Evolutionary conservation across 1,140 invertebrate species (phyloP).

Genomic region (Orussus abietinus): DNA sequence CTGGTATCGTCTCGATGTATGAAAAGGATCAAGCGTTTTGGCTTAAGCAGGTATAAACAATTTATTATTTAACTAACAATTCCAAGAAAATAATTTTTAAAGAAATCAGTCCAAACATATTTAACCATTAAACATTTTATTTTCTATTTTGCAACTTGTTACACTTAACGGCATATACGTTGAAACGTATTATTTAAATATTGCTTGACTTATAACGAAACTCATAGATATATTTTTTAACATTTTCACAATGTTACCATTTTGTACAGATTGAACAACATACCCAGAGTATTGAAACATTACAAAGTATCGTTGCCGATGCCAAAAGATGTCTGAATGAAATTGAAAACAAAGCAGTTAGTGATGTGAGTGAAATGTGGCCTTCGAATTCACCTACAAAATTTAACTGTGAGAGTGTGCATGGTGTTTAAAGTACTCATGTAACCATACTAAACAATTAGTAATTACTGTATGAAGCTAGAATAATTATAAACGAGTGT

Average conservation of each 20-base stretch:
- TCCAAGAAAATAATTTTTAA: not conserved
- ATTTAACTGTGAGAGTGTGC: conserved; percentile 47
- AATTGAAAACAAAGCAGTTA: conserved; percentile 41
- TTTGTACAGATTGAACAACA: conserved; percentile 47
- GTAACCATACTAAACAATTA: conserved; percentile 1
- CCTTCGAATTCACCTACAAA: conserved; percentile 39
- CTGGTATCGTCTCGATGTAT: conserved; percentile 32
- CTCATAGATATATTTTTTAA: no score
- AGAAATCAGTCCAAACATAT: not conserved
- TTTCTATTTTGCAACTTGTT: conserved; percentile 25
- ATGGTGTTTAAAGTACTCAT: conserved; percentile 44
- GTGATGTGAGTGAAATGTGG: conserved; percentile 47
- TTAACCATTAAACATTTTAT: not conserved
- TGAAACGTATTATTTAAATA: no score
- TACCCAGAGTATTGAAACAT: conserved; percentile 46
- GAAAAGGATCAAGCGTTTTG: conserved; percentile 42
- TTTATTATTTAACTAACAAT: conserved; percentile 4
- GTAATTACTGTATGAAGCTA: not conserved
- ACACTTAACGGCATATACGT: no score
- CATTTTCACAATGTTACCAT: no score
- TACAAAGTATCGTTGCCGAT: conserved; percentile 45
- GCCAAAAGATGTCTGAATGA: conserved; percentile 46
- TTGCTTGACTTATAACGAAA: no score
- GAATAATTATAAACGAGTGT: conserved; percentile 3
- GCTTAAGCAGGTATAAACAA: conserved; percentile 34